A percentile compares a stretch with the other conserved stretches of the same genome.
Conservation (phyloP, 2,888 invertebrate genomes). For the Venusia cambrica region DNA sequence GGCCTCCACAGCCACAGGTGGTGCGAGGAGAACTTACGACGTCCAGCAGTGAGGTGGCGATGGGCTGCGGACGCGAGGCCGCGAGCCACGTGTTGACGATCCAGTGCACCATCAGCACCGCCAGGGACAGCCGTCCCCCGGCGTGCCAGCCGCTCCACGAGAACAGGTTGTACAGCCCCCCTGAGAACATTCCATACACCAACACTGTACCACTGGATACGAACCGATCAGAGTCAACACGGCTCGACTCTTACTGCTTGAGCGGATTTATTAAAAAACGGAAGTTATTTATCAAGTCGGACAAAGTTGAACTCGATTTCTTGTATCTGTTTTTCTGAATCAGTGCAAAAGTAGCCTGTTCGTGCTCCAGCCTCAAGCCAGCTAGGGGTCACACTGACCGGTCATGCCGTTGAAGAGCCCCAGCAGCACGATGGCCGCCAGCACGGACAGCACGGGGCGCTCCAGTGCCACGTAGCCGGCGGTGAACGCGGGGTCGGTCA, state of each 20-base stretch:
- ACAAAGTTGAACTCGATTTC: too few species aligned
- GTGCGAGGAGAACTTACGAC: constrained; percentile 20
- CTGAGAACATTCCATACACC: too few species aligned
- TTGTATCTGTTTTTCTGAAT: too few species aligned
- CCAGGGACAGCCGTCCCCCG: constrained; percentile 44
- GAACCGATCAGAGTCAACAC: too few species aligned
- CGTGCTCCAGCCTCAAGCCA: too few species aligned
- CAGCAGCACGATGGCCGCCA: constrained; percentile 30
- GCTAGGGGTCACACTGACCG: too few species aligned
- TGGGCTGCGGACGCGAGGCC: constrained; percentile 20
- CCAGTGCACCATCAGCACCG: constrained; percentile 48
- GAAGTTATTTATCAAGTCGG: too few species aligned
- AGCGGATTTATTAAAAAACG: too few species aligned
- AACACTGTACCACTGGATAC: too few species aligned
- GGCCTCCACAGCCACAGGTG: too few species aligned
- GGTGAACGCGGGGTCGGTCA: constrained; percentile 26
- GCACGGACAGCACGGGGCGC: constrained; percentile 41
- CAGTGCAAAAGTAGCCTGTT: too few species aligned
- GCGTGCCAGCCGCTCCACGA: constrained; percentile 43
- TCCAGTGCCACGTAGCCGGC: constrained; percentile 48
- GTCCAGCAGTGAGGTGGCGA: constrained; percentile 25
- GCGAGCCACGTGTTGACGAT: constrained; percentile 32
- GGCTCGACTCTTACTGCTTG: too few species aligned
- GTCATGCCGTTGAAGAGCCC: constrained; percentile 36
- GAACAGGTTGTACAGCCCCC: constrained; percentile 29